Percentiles rank a stretch among this genome's conserved stretches.
These are phyloP conservation scores for Menura novaehollandiae DNA, from an alignment of 2,113 vertebrate species.

Conservation along the genomic window DNA sequence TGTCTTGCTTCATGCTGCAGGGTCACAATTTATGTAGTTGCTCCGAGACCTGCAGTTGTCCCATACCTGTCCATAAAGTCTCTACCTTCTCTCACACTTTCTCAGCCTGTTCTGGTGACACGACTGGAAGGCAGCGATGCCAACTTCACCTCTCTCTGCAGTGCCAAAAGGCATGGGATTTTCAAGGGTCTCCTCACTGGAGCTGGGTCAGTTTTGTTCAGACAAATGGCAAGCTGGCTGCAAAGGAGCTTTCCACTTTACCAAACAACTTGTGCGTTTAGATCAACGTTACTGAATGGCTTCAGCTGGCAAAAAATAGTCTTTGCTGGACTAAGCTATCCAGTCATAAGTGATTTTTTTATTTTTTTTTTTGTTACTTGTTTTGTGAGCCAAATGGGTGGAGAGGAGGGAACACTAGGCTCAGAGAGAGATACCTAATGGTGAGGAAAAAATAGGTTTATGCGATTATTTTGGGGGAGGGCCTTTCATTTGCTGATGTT, in stretches of 20 bases:
- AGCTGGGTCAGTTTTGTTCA: background rate
- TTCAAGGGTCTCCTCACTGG: background rate
- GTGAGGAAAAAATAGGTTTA: background rate
- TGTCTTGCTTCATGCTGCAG: background rate
- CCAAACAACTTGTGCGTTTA: background rate
- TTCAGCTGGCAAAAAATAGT: background rate
- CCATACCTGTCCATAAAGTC: background rate
- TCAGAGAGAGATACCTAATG: background rate
- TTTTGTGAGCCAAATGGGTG: background rate
- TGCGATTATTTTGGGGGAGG: background rate
- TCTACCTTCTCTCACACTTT: background rate
- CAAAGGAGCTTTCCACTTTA: background rate
- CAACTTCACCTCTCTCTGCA: background rate
- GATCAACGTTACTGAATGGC: background rate
- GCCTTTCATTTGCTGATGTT: background rate
- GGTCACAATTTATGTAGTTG: background rate
- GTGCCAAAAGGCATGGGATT: background rate
- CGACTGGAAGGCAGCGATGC: background rate
- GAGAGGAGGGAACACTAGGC: background rate
- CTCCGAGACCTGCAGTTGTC: background rate
- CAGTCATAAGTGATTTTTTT: background rate
- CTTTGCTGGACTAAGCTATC: background rate
- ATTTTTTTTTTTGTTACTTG: background rate
- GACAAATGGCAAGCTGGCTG: background rate
- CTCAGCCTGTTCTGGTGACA: background rate